These are phyloP conservation scores for Sebastes itinus DNA, from an alignment of 2,797 vertebrate species.

Conservation along the genomic window DNA sequence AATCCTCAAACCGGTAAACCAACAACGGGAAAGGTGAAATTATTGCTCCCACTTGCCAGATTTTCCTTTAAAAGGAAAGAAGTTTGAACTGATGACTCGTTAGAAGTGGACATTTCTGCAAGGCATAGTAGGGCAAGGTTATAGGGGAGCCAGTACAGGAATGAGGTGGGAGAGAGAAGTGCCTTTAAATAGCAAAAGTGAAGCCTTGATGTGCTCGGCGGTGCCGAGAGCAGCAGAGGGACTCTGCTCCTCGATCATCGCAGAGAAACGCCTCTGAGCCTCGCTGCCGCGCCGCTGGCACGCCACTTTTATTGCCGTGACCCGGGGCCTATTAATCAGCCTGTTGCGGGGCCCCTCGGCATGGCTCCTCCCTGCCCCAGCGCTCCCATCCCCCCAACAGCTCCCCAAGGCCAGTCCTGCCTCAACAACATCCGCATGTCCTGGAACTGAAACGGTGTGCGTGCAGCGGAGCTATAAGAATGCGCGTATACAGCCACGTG, in stretches of 20 bases:
- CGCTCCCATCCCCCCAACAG: slow-evolving; percentile 21
- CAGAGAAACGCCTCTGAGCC: slow-evolving; percentile 74
- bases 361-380: slow-evolving; percentile 51
- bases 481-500: slow-evolving; percentile 10
- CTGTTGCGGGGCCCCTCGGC: slow-evolving; percentile 68
- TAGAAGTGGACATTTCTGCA: slow-evolving; percentile 1
- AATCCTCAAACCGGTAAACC: slow-evolving; percentile 6
- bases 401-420: slow-evolving; percentile 42
- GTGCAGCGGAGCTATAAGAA: not conserved
- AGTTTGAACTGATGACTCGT: slow-evolving; percentile 6
- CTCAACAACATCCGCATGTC: slow-evolving; percentile 62
- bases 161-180: slow-evolving; percentile 17
- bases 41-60: not conserved
- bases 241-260: slow-evolving; percentile 71
- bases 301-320: slow-evolving; percentile 81
- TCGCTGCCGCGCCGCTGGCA: slow-evolving; percentile 72
- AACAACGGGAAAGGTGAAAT: not conserved
- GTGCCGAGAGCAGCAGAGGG: slow-evolving; percentile 69
- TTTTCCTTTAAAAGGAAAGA: not conserved
- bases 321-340: slow-evolving; percentile 81
- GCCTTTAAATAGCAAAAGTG: slow-evolving; percentile 67
- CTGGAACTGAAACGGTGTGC: slow-evolving; percentile 46
- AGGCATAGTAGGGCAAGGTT: not conserved
- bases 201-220: slow-evolving; percentile 46
- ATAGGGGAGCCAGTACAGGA: slow-evolving; percentile 9